Base-by-base conservation (phyloP, 2,888 invertebrate genomes). In the Luffia ferchaultella region DNA sequence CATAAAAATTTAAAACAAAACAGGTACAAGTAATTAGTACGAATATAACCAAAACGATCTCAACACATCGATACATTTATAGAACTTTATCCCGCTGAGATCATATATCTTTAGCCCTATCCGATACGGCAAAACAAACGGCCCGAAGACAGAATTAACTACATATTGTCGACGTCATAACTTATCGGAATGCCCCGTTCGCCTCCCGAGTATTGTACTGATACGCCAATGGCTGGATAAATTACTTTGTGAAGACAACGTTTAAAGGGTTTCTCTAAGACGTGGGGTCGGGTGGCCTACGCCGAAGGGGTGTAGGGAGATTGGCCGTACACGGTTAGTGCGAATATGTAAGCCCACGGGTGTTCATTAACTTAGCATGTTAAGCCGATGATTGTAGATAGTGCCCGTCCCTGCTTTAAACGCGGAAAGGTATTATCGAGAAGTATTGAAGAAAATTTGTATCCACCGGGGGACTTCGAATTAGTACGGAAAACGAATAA, bases 301-400 rank as follows among this genome's bases (percentile, higher is more conserved):
- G 30, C 17, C 9, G 43, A 3, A 18, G 41, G 46, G 17, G n/a
- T 16, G 16, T 9, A 12, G 30, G 30, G 30, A 12, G 5, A 30
- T 55, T 60, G 65, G 62, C 63, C 60, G 60, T 62, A 60, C 64
- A 62, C 60, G 60, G 62, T 56, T 58, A 62, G 62, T 57, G 64
- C 61, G 70, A 67, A 67, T 70, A 67, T 74, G 67, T 70, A 68
- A 65, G 67, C 69, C 67, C 63, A 61, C 60, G 64, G 66, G 64
- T 68, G 70, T 73, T 77, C 77, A 76, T 78, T 76, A 78, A 73
- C 71, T 73, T 68, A 61, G 64, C 70, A 73, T 73, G 75, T 73
- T 76, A 74, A 78, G 72, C 72, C 69, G 70, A 74, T 69, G 71
- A 74, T 68, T 63, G 66, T 59, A 64, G 64, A 67, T 66, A 64